phyloP scores from a whole-genome alignment of 2,113 vertebrate species.

The Emydocephalus ijimae region DNA sequence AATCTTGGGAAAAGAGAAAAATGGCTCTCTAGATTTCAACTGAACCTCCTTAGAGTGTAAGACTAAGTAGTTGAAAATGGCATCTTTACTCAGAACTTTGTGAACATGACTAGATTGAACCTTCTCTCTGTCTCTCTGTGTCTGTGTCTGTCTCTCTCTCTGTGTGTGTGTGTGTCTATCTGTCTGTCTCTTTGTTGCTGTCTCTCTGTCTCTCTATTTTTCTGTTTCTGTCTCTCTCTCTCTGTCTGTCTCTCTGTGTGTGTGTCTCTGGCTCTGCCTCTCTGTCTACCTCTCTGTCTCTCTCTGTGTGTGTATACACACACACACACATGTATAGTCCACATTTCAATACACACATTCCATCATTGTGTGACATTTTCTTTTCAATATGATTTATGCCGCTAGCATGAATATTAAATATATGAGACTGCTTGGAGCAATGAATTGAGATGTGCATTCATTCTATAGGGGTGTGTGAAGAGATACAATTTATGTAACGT shows the following conservation, averaged over 20 bases:
- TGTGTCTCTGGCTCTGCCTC: too few species aligned
- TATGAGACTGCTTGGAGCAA: background rate
- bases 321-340: too few species aligned
- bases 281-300: too few species aligned
- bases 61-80: background rate
- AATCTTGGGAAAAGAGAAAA: too few species aligned
- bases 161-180: too few species aligned
- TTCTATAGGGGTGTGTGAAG: background rate
- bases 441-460: background rate
- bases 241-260: too few species aligned
- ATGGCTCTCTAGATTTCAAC: background rate
- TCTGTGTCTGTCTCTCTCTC: too few species aligned
- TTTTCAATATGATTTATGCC: background rate
- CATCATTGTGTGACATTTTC: background rate
- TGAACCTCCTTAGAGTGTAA: background rate
- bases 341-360: background rate
- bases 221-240: too few species aligned
- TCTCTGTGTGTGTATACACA: too few species aligned
- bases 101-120: background rate
- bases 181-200: too few species aligned
- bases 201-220: too few species aligned
- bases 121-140: background rate
- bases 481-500: background rate
- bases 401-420: background rate
- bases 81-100: background rate